Base-by-base conservation (phyloP, 2,888 invertebrate genomes). In the Andrena bicolor region DNA sequence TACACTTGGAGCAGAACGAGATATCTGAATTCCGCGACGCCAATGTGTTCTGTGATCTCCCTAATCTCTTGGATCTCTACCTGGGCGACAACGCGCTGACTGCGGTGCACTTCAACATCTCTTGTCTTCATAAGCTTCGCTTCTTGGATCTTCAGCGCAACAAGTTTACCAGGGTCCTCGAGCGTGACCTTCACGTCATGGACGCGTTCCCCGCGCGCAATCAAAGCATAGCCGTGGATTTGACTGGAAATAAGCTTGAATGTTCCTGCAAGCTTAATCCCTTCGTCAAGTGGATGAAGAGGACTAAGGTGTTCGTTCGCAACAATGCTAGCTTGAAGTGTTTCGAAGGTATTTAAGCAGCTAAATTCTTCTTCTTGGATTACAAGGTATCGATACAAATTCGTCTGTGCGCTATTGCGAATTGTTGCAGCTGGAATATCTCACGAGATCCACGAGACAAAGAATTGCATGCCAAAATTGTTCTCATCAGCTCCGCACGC, bases 1-100 rank as follows among this genome's bases (percentile, higher is more conserved):
- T 97, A 1, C 97, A 97, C 92, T 92, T 97, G 88, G 97, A 97
- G 89, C 96, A 97, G 88, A 97, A 97, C 91, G 96, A 97, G 92
- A 97, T 97, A 41, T 95, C 95, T 32, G 94, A 95, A 66, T 96
- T 97, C 86, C 94, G 94, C 79, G 96, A 96, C 90, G 94, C 94
- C 16, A 95, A 95, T 61, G 96, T 97, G 0, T 97, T 97, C 91
- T 97, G 97, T 89, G 96, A 96, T 89, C 93, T 97, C 30, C 96
- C 96, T 0, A 95, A 95, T 70, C 92, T 97, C 4, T 94, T 96
- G 83, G 96, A 97, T 90, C 94, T 97, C 0, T 96, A 97, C 92
- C 93, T 97, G 68, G 96, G 96, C n/a, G 95, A 97, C 86, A 96
- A 96, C 88, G 93, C 94, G 26, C 93, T 96, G 35, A 95, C 95